Evolutionary conservation across 2,888 invertebrate species (phyloP).

Genomic region (Eueremaeus valkanovi): DNA sequence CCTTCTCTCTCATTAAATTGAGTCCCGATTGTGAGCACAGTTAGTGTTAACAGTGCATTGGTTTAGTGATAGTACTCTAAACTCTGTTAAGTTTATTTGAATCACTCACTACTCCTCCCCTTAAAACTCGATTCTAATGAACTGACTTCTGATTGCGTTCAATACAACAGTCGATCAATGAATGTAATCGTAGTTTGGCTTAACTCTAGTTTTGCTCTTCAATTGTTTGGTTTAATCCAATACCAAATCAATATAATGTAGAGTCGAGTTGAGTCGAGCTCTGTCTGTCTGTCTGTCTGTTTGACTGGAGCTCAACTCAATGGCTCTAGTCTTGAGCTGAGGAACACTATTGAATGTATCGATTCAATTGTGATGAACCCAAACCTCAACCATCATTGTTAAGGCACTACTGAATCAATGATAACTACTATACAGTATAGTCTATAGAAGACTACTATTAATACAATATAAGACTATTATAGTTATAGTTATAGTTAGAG

Average conservation of each 20-base stretch:
- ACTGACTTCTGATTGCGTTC: slow-evolving; percentile 4
- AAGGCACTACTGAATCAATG: background rate
- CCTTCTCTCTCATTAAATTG: too few relatives aligned
- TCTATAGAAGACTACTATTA: too few relatives aligned
- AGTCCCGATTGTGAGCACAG: too few relatives aligned
- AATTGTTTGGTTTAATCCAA: background rate
- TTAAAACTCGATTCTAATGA: slow-evolving; percentile 3
- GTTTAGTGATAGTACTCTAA: background rate
- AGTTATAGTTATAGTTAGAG: too few relatives aligned
- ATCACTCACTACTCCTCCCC: slow-evolving; percentile 22
- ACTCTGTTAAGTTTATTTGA: background rate
- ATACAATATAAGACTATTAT: too few relatives aligned
- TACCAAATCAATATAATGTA: background rate
- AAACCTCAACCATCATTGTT: background rate
- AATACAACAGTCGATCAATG: background rate
- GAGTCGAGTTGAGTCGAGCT: background rate
- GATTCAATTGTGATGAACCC: too few relatives aligned
- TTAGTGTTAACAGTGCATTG: background rate
- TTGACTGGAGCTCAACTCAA: too few relatives aligned
- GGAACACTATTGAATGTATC: slow-evolving; percentile 1
- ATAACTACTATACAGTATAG: too few relatives aligned
- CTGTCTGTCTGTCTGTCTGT: too few relatives aligned
- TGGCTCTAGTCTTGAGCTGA: background rate
- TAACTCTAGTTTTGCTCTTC: background rate
- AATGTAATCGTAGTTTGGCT: background rate